These are phyloP conservation scores for Melanerpes aurifrons DNA, from an alignment of 2,113 vertebrate species.

Conservation along the genomic window DNA sequence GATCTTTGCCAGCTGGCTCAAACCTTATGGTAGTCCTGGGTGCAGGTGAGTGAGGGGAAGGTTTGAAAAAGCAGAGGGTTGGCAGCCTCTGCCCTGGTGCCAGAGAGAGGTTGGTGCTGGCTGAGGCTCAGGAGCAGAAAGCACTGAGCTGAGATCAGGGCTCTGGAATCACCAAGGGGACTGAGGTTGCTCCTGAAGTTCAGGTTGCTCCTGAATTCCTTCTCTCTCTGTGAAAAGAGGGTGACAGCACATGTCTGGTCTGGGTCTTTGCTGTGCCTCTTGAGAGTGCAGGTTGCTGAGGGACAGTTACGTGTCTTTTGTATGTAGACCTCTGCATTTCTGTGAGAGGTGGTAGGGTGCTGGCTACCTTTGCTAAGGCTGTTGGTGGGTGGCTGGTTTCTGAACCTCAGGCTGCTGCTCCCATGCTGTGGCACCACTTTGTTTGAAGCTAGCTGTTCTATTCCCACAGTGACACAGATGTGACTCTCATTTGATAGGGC, in stretches of 20 bases:
- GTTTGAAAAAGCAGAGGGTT: not conserved
- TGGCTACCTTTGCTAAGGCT: not conserved
- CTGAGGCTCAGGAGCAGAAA: not conserved
- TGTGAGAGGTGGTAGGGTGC: not conserved
- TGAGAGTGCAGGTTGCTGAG: not conserved
- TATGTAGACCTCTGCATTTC: not conserved
- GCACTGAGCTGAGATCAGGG: not conserved
- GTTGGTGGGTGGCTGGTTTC: not conserved
- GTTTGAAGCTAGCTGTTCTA: too few relatives aligned
- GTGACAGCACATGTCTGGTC: not conserved
- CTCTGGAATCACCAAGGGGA: not conserved
- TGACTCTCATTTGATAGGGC: not conserved
- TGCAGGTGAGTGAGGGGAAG: not conserved
- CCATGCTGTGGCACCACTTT: not conserved
- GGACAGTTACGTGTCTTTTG: rapidly evolving
- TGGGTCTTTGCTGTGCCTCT: not conserved
- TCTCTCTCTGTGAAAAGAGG: not conserved
- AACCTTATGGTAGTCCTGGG: not conserved
- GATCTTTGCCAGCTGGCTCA: not conserved
- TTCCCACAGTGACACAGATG: too few relatives aligned
- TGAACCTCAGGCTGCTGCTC: not conserved
- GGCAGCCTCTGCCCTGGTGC: not conserved
- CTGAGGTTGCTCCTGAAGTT: not conserved
- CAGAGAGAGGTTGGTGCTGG: not conserved
- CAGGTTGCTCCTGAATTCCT: not conserved